Conservation (phyloP, 2,888 invertebrate species). For the Caenorhabditis sp. region DNA sequence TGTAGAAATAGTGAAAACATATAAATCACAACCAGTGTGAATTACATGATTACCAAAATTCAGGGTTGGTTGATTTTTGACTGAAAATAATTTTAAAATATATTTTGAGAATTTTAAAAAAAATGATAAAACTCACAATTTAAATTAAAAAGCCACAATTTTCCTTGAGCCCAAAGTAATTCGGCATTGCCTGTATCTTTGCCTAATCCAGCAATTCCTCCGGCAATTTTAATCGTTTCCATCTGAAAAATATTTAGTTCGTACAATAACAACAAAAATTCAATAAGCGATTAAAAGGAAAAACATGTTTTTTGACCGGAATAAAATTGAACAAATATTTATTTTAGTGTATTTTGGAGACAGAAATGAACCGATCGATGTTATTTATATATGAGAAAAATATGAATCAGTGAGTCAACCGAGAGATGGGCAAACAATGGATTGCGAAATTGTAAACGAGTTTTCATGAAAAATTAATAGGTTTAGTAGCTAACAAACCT, state of each 20-base stretch:
- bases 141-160: constrained; percentile 5
- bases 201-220: constrained; percentile 16
- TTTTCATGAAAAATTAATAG: not conserved
- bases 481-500: too few species aligned
- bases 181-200: constrained; percentile 4
- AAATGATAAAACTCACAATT: constrained; percentile 17
- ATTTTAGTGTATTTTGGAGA: not conserved
- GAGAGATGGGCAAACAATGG: not conserved
- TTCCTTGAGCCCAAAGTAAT: constrained; percentile 19
- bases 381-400: not conserved
- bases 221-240: constrained; percentile 14
- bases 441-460: not conserved
- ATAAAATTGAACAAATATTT: not conserved
- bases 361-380: not conserved
- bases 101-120: not conserved
- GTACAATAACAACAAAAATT: constrained; percentile 8
- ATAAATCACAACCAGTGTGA: constrained; percentile 46
- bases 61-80: constrained; percentile 34
- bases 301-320: not conserved
- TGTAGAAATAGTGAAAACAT: constrained; percentile 33
- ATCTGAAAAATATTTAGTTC: constrained; percentile 9
- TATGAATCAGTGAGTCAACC: not conserved
- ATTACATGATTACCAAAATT: constrained; percentile 50
- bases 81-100: constrained; percentile 15
- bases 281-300: not conserved